Percentiles rank a stretch among this genome's conserved stretches.
Conservation (phyloP, 2,888 invertebrate species). For the Polyommatus iphigenia region DNA sequence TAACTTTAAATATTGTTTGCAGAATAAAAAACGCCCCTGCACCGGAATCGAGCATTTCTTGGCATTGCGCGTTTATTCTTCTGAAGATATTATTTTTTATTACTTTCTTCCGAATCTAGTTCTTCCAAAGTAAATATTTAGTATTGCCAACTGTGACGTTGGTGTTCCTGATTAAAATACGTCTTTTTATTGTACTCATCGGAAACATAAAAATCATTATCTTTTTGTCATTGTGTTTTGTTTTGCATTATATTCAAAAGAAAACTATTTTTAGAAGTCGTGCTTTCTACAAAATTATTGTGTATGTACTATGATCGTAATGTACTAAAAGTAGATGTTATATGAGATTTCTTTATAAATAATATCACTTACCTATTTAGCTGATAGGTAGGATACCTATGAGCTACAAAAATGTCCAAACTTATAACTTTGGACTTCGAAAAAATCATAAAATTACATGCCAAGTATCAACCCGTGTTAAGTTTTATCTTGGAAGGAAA, state of each 20-base stretch:
- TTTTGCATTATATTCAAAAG: too few relatives aligned
- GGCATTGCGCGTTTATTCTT: conserved; percentile 9
- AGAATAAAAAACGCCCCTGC: conserved; percentile 13
- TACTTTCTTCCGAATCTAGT: conserved; percentile 14
- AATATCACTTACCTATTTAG: background rate
- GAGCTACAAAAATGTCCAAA: background rate
- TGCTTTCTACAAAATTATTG: background rate
- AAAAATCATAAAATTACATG: background rate
- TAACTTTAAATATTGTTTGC: conserved; percentile 26
- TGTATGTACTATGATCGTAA: too few relatives aligned
- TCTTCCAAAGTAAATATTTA: background rate
- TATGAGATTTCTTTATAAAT: too few relatives aligned
- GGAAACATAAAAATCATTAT: background rate
- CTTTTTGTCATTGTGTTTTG: background rate
- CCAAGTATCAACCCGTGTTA: background rate
- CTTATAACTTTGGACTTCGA: background rate
- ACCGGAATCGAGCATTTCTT: conserved; percentile 12
- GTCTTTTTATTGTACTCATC: background rate
- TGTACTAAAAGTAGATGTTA: too few relatives aligned
- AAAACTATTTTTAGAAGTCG: background rate
- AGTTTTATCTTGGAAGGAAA: conserved; percentile 41
- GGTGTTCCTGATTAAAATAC: background rate
- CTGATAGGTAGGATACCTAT: background rate
- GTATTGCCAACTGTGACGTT: conserved; percentile 2
- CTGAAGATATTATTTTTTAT: conserved; percentile 19